Percentiles rank a stretch among this genome's conserved stretches.
Conservation (phyloP, 2,113 vertebrate genomes). For the Neodon shergylaensis region DNA sequence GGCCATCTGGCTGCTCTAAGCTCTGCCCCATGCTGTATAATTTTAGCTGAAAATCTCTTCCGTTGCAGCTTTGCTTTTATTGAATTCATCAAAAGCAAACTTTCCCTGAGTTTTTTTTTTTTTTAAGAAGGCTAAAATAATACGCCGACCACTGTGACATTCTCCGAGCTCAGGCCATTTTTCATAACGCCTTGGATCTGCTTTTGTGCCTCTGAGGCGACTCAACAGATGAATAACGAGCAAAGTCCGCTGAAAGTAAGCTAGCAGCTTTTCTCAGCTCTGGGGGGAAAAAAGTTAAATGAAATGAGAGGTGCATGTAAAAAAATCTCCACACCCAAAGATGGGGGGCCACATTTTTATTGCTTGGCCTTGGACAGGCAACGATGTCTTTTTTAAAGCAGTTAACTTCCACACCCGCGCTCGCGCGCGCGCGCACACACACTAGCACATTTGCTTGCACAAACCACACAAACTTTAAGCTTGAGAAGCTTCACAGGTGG, state of each 20-base stretch:
- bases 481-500: conserved; percentile 87
- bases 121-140: conserved; percentile 91
- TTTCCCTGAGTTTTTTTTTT: conserved; percentile 89
- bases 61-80: conserved; percentile 89
- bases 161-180: conserved; percentile 94
- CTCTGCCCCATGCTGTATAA: conserved; percentile 90
- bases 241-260: conserved; percentile 87
- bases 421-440: conserved; percentile 67
- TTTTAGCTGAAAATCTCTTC: conserved; percentile 91
- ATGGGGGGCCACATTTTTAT: conserved; percentile 86
- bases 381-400: conserved; percentile 84
- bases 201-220: conserved; percentile 94
- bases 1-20: conserved; percentile 90
- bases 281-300: conserved; percentile 85
- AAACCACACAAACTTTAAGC: conserved; percentile 85
- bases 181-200: conserved; percentile 94
- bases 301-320: conserved; percentile 84
- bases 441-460: conserved; percentile 64
- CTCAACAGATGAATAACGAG: conserved; percentile 91
- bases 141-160: conserved; percentile 98
- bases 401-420: conserved; percentile 76
- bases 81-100: conserved; percentile 97
- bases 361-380: conserved; percentile 81
- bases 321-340: conserved; percentile 81
- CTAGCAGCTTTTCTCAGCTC: conserved; percentile 86